These are phyloP conservation scores for Cheiracanthium punctorium DNA, from an alignment of 2,888 invertebrate genomes.

Conservation along the genomic window DNA sequence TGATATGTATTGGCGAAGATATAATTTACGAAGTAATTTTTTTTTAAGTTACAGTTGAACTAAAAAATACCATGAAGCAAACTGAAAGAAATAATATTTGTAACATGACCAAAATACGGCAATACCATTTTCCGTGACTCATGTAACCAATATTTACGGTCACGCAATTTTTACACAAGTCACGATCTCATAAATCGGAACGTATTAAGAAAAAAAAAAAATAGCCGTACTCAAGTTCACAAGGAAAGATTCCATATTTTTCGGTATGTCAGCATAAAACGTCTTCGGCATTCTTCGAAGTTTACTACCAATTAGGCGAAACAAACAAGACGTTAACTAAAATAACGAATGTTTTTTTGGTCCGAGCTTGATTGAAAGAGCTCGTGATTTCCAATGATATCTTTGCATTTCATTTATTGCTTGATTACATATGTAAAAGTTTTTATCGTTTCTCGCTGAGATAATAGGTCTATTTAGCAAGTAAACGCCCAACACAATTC, in stretches of 20 bases:
- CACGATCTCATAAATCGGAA: slow-evolving; percentile 23
- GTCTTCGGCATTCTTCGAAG: not conserved
- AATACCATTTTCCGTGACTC: too few relatives aligned
- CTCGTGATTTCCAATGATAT: not conserved
- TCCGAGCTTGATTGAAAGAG: not conserved
- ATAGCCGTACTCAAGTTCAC: too few relatives aligned
- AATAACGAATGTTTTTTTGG: not conserved
- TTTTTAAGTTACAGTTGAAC: too few relatives aligned
- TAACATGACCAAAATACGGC: too few relatives aligned
- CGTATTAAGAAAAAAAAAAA: not conserved
- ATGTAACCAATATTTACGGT: slow-evolving; percentile 27
- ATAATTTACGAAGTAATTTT: too few relatives aligned
- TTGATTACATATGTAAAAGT: not conserved
- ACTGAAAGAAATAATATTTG: too few relatives aligned
- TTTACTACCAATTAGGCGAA: not conserved
- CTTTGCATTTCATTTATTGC: not conserved
- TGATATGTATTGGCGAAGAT: too few relatives aligned
- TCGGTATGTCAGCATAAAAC: not conserved
- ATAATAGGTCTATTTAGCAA: not conserved
- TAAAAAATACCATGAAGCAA: too few relatives aligned
- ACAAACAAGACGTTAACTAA: not conserved
- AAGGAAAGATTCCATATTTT: too few relatives aligned
- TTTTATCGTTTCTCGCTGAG: not conserved
- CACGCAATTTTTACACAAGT: slow-evolving; percentile 15
- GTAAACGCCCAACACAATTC: not conserved